phyloP scores from a whole-genome alignment of 1,140 invertebrate species.

The Choristoneura fumiferana region DNA sequence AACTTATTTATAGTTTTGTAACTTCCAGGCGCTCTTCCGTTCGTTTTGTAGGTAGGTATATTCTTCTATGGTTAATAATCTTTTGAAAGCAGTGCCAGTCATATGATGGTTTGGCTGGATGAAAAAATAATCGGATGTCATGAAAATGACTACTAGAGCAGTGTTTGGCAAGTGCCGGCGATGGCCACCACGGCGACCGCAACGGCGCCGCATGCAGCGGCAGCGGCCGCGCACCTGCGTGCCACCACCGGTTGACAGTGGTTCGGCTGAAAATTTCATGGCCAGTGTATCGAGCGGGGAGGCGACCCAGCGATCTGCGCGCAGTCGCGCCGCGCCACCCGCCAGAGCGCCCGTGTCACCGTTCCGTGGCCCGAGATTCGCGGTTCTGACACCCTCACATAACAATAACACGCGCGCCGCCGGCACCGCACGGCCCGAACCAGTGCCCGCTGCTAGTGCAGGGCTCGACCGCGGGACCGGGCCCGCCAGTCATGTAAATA shows the following conservation, averaged over 20 bases:
- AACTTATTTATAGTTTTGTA: too few relatives aligned
- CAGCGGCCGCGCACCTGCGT: conserved; percentile 46
- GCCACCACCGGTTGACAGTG: conserved; percentile 68
- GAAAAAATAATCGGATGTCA: too few relatives aligned
- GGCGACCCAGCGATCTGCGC: conserved; percentile 32
- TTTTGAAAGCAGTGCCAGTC: too few relatives aligned
- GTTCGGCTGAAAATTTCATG: conserved; percentile 73
- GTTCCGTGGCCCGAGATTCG: conserved; percentile 39
- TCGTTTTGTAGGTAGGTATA: too few relatives aligned
- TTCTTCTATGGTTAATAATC: too few relatives aligned
- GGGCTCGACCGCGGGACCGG: too few relatives aligned
- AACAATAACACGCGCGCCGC: conserved; percentile 60
- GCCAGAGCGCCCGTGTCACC: conserved; percentile 38
- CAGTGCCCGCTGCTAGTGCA: too few relatives aligned
- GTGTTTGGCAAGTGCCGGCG: background rate
- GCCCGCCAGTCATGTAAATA: too few relatives aligned
- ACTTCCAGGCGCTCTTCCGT: too few relatives aligned
- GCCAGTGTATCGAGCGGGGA: conserved; percentile 66
- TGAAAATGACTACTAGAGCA: background rate
- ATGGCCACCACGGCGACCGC: background rate
- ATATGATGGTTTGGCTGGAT: too few relatives aligned
- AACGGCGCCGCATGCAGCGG: conserved; percentile 20
- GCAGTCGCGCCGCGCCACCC: conserved; percentile 53
- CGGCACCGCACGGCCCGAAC: conserved; percentile 34
- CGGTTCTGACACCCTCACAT: conserved; percentile 36